Conservation (phyloP, 2,888 invertebrate genomes). For the Carterocephalus palaemon region DNA sequence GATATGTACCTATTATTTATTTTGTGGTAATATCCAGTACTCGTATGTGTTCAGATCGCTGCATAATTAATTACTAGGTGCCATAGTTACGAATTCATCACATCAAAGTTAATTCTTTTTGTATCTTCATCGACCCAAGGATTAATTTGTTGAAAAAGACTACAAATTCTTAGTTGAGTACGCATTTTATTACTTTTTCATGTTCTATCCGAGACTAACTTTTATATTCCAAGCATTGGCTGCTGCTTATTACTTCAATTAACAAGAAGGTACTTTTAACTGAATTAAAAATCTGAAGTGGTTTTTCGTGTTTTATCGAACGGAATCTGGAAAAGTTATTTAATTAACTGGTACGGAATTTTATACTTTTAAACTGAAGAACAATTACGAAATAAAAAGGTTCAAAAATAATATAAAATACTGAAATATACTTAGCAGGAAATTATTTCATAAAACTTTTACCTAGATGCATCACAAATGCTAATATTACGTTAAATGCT, state of each 20-base stretch:
- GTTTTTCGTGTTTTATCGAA: conserved; percentile 14
- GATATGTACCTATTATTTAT: too few species aligned
- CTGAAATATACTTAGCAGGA: too few species aligned
- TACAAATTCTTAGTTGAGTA: conserved; percentile 5
- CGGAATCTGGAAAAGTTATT: conserved; percentile 1
- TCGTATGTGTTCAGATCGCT: neutral
- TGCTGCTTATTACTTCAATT: conserved; percentile 11
- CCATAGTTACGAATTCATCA: conserved; percentile 14
- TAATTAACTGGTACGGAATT: conserved; percentile 1
- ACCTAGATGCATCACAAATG: conserved; percentile 10
- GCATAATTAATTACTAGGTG: neutral
- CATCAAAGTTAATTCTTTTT: conserved; percentile 16
- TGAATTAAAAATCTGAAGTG: conserved; percentile 18
- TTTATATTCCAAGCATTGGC: conserved; percentile 11
- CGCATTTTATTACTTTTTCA: conserved; percentile 20
- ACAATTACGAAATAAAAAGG: too few species aligned
- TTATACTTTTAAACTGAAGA: conserved; percentile 3
- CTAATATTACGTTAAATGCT: conserved; percentile 15
- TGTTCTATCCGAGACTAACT: conserved; percentile 4
- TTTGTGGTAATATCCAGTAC: too few species aligned
- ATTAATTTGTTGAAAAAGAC: conserved; percentile 16
- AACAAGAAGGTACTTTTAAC: conserved; percentile 7
- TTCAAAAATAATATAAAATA: too few species aligned
- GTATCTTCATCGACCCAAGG: conserved; percentile 5
- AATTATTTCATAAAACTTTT: too few species aligned